These are phyloP conservation scores for Xiphias gladius DNA, from an alignment of 2,113 vertebrate genomes.

Conservation along the genomic window DNA sequence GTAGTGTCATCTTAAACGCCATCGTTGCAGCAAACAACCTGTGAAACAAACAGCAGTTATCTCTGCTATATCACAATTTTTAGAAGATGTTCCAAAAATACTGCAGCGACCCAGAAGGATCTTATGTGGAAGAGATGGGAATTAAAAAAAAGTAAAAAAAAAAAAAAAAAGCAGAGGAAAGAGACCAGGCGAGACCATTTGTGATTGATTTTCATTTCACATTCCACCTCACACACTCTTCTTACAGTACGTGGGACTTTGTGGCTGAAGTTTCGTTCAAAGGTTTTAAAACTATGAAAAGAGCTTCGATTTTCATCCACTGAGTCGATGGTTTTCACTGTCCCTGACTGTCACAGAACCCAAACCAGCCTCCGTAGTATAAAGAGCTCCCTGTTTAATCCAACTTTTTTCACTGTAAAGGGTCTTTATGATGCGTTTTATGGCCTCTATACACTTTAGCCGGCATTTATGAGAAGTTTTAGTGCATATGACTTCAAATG, in stretches of 20 bases:
- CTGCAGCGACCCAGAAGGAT: constrained; percentile 5
- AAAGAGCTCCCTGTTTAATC: constrained; percentile 43
- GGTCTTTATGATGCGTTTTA: constrained; percentile 60
- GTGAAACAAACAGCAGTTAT: neutral
- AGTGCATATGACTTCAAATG: constrained; percentile 46
- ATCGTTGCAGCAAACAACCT: neutral
- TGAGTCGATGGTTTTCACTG: constrained; percentile 3
- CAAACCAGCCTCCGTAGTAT: neutral
- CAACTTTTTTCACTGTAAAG: neutral
- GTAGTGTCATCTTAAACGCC: neutral
- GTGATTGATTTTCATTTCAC: constrained; percentile 46
- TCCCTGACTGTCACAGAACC: constrained; percentile 11
- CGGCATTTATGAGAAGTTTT: constrained; percentile 55
- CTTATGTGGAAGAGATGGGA: constrained; percentile 10
- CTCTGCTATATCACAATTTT: neutral
- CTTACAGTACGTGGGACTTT: neutral
- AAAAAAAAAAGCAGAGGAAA: neutral
- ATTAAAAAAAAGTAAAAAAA: neutral
- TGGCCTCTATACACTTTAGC: constrained; percentile 40
- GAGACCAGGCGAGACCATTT: constrained; percentile 1
- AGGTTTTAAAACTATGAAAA: constrained; percentile 24
- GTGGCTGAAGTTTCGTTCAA: constrained; percentile 16
- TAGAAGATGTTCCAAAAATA: neutral
- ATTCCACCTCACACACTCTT: constrained; percentile 42
- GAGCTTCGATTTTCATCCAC: constrained; percentile 15